A percentile compares a stretch with the other conserved stretches of the same genome.
phyloP scores from a whole-genome alignment of 1,140 invertebrate species.

The Hestina assimilis region DNA sequence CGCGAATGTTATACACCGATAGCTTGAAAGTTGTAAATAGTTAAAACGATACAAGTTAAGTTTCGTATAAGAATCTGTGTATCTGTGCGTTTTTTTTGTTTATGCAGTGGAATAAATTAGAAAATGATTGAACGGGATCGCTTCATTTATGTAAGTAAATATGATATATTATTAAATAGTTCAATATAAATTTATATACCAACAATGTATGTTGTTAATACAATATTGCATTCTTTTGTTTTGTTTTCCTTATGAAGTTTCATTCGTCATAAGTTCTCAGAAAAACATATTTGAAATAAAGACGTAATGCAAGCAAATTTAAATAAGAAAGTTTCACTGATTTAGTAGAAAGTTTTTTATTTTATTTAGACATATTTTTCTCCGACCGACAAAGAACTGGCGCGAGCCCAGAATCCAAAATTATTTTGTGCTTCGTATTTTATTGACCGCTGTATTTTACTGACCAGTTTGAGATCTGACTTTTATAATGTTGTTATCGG shows the following conservation, averaged over 20 bases:
- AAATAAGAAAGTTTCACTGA: conserved; percentile 8
- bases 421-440: conserved; percentile 10
- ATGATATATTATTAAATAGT: conserved; percentile 1
- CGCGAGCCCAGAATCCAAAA: conserved; percentile 25
- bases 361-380: conserved; percentile 4
- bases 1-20: conserved; percentile 43
- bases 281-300: no score
- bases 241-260: conserved; percentile 12
- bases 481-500: neutral
- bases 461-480: neutral
- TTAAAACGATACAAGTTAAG: conserved; percentile 29
- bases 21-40: conserved; percentile 51
- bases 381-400: conserved; percentile 34
- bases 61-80: conserved; percentile 35
- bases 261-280: conserved; percentile 2
- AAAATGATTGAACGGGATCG: conserved; percentile 15
- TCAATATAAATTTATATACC: neutral
- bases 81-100: conserved; percentile 12
- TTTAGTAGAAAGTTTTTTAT: conserved; percentile 29
- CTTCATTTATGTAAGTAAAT: conserved; percentile 18
- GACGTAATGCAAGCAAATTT: neutral
- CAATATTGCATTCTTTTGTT: neutral
- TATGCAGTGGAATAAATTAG: conserved; percentile 12
- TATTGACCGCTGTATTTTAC: neutral
- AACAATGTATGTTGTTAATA: neutral